These are phyloP conservation scores for Beris chalybata DNA, from an alignment of 2,888 invertebrate genomes.

Conservation along the genomic window DNA sequence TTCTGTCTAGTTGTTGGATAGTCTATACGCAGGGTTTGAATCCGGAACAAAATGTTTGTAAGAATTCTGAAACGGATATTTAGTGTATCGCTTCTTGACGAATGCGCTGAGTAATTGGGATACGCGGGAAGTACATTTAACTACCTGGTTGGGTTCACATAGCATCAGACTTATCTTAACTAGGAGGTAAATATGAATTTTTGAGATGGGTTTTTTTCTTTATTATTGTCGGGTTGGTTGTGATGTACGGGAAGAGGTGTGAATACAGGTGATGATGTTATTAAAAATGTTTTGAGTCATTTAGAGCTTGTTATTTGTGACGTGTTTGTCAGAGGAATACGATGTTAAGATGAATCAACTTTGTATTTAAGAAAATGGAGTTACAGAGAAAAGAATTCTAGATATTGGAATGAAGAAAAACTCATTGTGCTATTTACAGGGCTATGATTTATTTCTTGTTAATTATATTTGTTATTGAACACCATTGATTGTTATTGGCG, in stretches of 20 bases:
- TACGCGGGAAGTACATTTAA: conserved; percentile 3
- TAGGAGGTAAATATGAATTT: not conserved
- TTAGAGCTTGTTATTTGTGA: conserved; percentile 4
- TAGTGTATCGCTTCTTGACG: conserved; percentile 5
- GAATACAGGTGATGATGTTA: conserved; percentile 9
- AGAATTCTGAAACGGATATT: conserved; percentile 20
- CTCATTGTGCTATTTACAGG: conserved; percentile 21
- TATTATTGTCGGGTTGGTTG: no score
- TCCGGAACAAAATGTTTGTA: conserved; percentile 13
- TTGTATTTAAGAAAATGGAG: conserved; percentile 1
- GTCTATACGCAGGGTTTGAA: not conserved
- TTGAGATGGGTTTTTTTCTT: conserved; percentile 3
- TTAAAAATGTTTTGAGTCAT: conserved; percentile 3
- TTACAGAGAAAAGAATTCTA: not conserved
- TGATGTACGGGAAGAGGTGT: conserved; percentile 8
- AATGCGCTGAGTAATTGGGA: conserved; percentile 18
- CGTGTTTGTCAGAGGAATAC: not conserved
- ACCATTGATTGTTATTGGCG: no score
- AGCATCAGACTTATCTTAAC: not conserved
- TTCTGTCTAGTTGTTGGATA: no score
- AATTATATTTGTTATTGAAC: no score
- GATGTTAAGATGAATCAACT: conserved; percentile 5
- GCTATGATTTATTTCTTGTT: not conserved
- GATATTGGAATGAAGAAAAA: conserved; percentile 1
- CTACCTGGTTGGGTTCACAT: not conserved